Conservation (phyloP, 2,797 vertebrate species). For the Enteromius afrohamiltoni region DNA sequence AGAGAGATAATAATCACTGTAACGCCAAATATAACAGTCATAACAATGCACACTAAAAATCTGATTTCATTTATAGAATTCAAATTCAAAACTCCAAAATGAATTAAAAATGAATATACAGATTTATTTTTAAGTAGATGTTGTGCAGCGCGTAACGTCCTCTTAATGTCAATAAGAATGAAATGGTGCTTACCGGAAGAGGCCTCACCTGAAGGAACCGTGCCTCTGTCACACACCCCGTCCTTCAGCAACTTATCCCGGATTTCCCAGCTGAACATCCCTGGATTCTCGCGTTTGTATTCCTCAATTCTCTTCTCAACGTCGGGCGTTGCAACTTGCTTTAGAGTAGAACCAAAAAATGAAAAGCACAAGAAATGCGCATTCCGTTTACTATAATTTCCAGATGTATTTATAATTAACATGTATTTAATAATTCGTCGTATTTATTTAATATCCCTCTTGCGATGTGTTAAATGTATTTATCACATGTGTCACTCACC, state of each 20-base stretch:
- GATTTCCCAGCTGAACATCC: conserved; percentile 99
- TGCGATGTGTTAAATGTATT: neutral
- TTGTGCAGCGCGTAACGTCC: neutral
- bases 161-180: conserved; percentile 63
- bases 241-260: conserved; percentile 96
- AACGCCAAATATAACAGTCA: conserved; percentile 3
- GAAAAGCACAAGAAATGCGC: neutral
- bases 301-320: conserved; percentile 98
- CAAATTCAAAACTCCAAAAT: neutral
- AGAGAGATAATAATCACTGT: conserved; percentile 64
- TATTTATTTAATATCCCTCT: neutral
- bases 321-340: conserved; percentile 98
- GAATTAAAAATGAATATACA: neutral
- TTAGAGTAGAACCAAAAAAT: conserved; percentile 66
- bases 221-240: conserved; percentile 95
- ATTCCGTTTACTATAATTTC: neutral
- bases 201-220: conserved; percentile 99
- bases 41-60: neutral
- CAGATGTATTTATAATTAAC: neutral
- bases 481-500: conserved; percentile 81
- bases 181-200: conserved; percentile 83
- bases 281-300: conserved; percentile 95
- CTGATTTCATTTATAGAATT: neutral
- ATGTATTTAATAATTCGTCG: neutral
- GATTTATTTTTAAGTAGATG: neutral